Base-by-base conservation (phyloP, 1,140 invertebrate genomes). In the Hesperophylax magnus region DNA sequence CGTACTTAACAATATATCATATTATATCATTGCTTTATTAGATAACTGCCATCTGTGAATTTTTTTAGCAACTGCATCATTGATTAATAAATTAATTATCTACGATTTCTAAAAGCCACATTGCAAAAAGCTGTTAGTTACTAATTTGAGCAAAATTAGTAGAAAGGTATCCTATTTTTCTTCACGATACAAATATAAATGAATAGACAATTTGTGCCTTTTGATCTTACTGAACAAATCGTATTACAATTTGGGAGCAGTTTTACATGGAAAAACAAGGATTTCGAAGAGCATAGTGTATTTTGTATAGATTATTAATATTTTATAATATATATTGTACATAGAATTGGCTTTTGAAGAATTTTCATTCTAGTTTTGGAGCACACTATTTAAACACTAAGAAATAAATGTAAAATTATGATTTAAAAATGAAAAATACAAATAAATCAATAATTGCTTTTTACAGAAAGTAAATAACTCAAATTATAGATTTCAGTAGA, bases 311-410 rank as follows among this genome's bases (percentile, higher is more conserved):
- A 61, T 24, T 22, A 22, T 22, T 61, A 20, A 22, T 61, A 61
- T 61, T 61, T 61, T 61, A 14, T n/a, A 61, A 61, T 61, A 61
- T 61, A 61, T 61, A 61, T 61, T 61, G 58, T 61, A 61, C 18
- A 61, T 61, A 61, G 58, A 61, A 22, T 61, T 61, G 58, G 58
- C 58, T 22, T 18, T 20, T 24, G 24, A 61, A 22, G 18, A 22
- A 61, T 20, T 11, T 61, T 61, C 18, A 11, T 61, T 22, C 58
- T 61, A 22, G 24, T 61, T 61, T 61, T 61, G 58, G 14, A 61
- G 11, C 24, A 61, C 53, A n/a, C n/a, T 20, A 58, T n/a, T 58
- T 18, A 58, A 58, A 58, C 3, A 58, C n/a, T 58, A 58, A n/a
- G 56, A 61, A 22, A 18, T 24, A 6, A 22, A 61, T 0, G 18